Percentiles rank a stretch among this genome's conserved stretches.
Conservation (phyloP, 2,113 vertebrate genomes). For the Oxyura jamaicensis region DNA sequence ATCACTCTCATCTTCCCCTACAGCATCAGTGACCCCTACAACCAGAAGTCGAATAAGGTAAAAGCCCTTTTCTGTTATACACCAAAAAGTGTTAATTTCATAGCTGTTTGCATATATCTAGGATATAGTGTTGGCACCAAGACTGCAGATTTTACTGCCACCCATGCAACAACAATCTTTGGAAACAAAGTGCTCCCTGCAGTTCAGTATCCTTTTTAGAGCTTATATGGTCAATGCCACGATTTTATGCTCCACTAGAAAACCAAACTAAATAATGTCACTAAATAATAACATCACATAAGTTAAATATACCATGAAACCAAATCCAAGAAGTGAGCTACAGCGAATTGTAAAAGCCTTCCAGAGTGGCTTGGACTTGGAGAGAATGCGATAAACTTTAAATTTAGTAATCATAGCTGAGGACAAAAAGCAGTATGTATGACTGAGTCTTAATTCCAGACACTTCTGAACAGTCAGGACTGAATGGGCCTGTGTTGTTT, state of each 20-base stretch:
- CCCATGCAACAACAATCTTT: background rate
- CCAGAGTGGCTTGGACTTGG: background rate
- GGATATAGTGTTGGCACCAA: background rate
- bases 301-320: background rate
- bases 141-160: background rate
- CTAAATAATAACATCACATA: background rate
- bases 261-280: background rate
- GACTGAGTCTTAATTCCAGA: background rate
- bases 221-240: background rate
- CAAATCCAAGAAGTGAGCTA: background rate
- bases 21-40: slow-evolving; percentile 92
- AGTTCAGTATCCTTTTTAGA: background rate
- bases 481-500: background rate
- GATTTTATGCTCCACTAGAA: background rate
- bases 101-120: background rate
- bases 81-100: background rate
- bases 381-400: background rate
- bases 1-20: slow-evolving; percentile 86
- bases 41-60: slow-evolving; percentile 92
- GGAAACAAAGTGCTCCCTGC: background rate
- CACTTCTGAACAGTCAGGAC: background rate
- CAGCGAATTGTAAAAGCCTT: background rate
- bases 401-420: background rate
- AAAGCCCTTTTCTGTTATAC: background rate
- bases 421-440: background rate